Base-by-base conservation (phyloP, 2,113 vertebrate genomes). In the Menidia beryllina region DNA sequence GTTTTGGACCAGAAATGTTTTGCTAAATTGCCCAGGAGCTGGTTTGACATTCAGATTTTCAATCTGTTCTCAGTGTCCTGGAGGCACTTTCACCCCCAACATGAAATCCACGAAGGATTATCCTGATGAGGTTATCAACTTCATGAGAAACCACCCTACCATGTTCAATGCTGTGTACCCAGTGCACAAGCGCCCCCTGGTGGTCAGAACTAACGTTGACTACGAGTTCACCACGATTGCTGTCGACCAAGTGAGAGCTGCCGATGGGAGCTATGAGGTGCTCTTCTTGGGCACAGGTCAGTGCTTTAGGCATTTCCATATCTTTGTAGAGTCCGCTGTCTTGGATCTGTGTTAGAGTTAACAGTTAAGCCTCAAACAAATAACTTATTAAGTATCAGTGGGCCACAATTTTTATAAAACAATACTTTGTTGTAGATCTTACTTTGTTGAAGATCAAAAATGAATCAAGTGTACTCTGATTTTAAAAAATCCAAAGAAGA, bases 51-150 rank as follows among this genome's bases (percentile, higher is more conserved):
- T 58, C 21, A 4, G 4, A 25, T 55, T 14, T 70, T 2, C 43
- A 11, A 24, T 68, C 62, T 65, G 19, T 82, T 71, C 45, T 59
- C 45, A 99, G 98, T 99, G 98, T 92, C 98, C 98, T 0, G 98
- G 98, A 5, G 98, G 98, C 10, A 99, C 97, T 19, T 99, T 99
- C 89, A 99, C 98, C 0, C 98, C 98, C 0, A 98, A 96, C 75
- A 97, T 99, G 96, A 97, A 98, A 87, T 99, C 98, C 1, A 99
- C 98, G 62, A 99, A 99, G 86, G 98, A 99, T 90, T 99, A 99
- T 56, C 97, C 97, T 0, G 98, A 99, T 0, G 98, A 99, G 80
- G 98, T 99, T 49, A 99, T 99, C 90, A 99, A 98, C 94, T 99
- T 99, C 93, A 99, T 99, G 97, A 94, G 98, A 3, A 89, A 95